Evolutionary conservation across 2,113 vertebrate genomes (phyloP).

Genomic region (Panthera leo): DNA sequence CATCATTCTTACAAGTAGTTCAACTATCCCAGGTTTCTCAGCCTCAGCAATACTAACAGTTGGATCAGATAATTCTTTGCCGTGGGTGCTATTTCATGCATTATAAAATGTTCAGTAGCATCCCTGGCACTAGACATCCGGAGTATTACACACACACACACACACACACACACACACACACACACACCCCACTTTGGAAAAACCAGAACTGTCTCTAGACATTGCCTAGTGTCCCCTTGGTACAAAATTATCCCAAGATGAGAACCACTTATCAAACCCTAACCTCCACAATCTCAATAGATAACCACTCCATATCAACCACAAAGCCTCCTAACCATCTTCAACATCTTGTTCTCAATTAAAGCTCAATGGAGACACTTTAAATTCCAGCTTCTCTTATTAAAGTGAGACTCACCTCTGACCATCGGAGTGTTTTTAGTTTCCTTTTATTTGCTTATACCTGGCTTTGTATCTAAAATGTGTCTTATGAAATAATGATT

Average conservation of each 20-base stretch:
- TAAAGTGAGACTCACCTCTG: not conserved
- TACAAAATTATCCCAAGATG: not conserved
- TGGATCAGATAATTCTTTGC: not conserved
- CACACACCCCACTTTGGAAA: not conserved
- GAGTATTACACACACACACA: too few species aligned
- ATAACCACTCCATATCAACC: not conserved
- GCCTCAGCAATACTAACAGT: not conserved
- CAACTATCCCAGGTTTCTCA: not conserved
- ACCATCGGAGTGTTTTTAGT: not conserved
- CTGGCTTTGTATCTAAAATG: not conserved
- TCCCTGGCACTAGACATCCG: not conserved
- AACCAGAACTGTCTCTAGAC: not conserved
- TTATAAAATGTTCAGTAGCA: not conserved
- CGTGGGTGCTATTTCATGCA: not conserved
- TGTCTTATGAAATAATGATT: not conserved
- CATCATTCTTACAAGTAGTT: not conserved
- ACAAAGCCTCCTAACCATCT: not conserved
- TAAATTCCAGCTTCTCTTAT: not conserved
- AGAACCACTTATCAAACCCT: not conserved
- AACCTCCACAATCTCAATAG: not conserved
- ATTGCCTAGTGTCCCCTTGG: not conserved
- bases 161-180: too few species aligned
- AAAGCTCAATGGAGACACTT: not conserved
- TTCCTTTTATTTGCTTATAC: not conserved
- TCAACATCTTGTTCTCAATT: not conserved